Conservation (phyloP, 2,888 invertebrate species). For the Chloroclysta siterata region DNA sequence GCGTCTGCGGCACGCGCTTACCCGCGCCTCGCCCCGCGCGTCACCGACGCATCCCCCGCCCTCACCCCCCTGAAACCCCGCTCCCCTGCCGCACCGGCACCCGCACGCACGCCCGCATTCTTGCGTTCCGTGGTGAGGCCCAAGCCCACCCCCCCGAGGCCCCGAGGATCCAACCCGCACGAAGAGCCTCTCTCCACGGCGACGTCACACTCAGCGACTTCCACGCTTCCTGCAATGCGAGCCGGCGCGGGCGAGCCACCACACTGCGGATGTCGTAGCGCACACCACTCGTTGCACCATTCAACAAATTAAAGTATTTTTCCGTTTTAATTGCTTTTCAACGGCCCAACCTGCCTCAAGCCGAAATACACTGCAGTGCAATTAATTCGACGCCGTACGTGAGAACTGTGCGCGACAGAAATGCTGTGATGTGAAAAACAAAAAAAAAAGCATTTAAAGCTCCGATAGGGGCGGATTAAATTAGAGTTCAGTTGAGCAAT, state of each 20-base stretch:
- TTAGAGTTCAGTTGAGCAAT: constrained; percentile 7
- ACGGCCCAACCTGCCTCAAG: constrained; percentile 34
- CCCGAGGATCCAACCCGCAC: constrained; percentile 52
- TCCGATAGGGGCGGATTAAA: constrained; percentile 14
- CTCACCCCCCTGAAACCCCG: constrained; percentile 50
- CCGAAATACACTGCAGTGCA: constrained; percentile 49
- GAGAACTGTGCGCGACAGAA: constrained; percentile 33
- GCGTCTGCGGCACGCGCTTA: constrained; percentile 81
- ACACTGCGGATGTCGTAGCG: constrained; percentile 49
- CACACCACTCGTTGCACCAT: constrained; percentile 32
- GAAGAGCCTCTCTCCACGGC: constrained; percentile 59
- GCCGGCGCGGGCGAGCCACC: constrained; percentile 32
- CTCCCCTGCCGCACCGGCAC: constrained; percentile 59
- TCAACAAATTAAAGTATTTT: constrained; percentile 30
- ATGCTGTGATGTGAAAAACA: not conserved
- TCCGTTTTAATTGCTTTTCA: constrained; percentile 33
- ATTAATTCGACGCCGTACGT: constrained; percentile 47
- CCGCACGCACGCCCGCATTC: constrained; percentile 82
- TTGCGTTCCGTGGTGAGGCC: constrained; percentile 56
- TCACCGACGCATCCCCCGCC: constrained; percentile 67
- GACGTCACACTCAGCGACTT: constrained; percentile 51
- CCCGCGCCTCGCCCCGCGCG: constrained; percentile 59
- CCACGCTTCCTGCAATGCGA: constrained; percentile 51
- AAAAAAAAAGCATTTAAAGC: constrained; percentile 30
- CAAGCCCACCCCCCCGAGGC: constrained; percentile 50